phyloP scores from a whole-genome alignment of 2,113 vertebrate genomes.

The Nyctereutes procyonoides region DNA sequence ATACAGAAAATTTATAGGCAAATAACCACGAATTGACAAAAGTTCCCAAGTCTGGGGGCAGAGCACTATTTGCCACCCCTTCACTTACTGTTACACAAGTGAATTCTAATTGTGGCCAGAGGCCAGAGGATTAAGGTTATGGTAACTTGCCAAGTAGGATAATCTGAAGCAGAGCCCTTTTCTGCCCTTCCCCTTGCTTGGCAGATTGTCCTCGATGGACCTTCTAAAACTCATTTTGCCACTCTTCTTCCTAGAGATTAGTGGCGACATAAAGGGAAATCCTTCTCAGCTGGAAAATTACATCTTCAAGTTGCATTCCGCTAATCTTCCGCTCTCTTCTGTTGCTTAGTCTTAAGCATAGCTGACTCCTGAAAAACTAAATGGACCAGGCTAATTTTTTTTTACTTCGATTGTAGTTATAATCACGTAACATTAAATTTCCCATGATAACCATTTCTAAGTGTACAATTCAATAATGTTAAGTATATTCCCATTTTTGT shows the following conservation, averaged over 20 bases:
- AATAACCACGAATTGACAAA: constrained; percentile 4
- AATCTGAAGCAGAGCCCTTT: not conserved
- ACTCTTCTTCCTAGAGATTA: constrained; percentile 30
- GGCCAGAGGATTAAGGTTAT: not conserved
- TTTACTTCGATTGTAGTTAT: constrained; percentile 40
- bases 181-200: not conserved
- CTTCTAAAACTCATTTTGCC: constrained; percentile 53
- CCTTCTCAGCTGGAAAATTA: constrained; percentile 26
- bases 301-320: constrained; percentile 32
- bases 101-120: constrained; percentile 21
- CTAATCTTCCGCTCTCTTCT: constrained; percentile 31
- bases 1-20: not conserved
- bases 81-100: not conserved
- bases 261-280: not conserved
- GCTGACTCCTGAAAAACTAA: constrained; percentile 30
- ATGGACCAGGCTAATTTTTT: not conserved
- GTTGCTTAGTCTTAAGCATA: not conserved
- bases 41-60: not conserved
- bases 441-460: not conserved
- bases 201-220: not conserved
- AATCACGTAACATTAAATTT: not conserved
- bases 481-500: constrained; percentile 20
- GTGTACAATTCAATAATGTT: not conserved
- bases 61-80: not conserved
- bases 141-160: not conserved